Evolutionary conservation across 2,888 invertebrate genomes (phyloP).

Genomic region (Leptothorax acervorum): DNA sequence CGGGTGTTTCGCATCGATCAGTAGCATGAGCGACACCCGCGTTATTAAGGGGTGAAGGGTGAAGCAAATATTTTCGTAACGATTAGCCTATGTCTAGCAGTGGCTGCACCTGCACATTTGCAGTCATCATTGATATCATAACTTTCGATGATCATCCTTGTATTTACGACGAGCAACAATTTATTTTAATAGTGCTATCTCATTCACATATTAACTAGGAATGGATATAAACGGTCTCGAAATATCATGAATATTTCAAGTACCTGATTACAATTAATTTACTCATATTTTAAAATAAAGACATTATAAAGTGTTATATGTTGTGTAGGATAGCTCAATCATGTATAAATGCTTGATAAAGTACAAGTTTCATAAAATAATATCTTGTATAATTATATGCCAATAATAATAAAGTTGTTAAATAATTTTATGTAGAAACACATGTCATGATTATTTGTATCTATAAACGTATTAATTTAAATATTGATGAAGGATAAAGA

Average conservation of each 20-base stretch:
- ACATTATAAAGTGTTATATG: background rate
- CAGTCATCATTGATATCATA: conserved; percentile 57
- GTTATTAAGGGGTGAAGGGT: conserved; percentile 71
- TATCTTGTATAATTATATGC: background rate
- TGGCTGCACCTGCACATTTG: conserved; percentile 57
- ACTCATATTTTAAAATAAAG: background rate
- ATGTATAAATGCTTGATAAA: background rate
- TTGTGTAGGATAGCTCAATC: background rate
- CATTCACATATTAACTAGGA: conserved; percentile 60
- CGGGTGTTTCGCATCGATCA: conserved; percentile 64
- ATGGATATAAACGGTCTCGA: conserved; percentile 39
- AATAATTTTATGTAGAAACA: background rate
- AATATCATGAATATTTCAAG: background rate
- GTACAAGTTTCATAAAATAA: background rate
- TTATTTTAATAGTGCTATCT: conserved; percentile 58
- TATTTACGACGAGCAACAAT: conserved; percentile 53
- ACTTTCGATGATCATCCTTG: conserved; percentile 62
- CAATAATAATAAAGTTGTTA: conserved; percentile 11
- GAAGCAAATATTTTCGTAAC: conserved; percentile 69
- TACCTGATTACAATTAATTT: background rate
- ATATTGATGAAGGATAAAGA: conserved; percentile 25
- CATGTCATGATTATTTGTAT: conserved; percentile 28
- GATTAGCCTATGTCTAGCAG: conserved; percentile 58
- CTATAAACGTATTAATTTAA: conserved; percentile 31
- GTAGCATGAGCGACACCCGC: conserved; percentile 68